These are phyloP conservation scores for Ferrisia virgata DNA, from an alignment of 2,888 invertebrate genomes.

Conservation along the genomic window DNA sequence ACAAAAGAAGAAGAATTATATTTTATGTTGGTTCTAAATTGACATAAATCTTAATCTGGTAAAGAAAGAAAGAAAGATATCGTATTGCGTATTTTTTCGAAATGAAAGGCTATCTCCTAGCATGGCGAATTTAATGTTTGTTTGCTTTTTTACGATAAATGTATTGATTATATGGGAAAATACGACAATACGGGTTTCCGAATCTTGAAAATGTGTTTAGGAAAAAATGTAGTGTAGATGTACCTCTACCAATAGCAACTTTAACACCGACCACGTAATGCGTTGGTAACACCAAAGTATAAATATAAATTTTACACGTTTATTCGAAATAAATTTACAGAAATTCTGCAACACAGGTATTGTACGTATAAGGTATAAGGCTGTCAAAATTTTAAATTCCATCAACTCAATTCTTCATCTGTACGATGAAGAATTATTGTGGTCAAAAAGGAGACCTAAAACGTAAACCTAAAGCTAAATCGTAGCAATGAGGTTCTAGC, in stretches of 20 bases:
- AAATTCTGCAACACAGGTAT: not conserved
- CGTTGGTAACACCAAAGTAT: not conserved
- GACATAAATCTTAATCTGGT: not conserved
- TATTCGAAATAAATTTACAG: not conserved
- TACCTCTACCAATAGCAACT: no score
- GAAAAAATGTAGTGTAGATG: no score
- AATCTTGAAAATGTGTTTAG: not conserved
- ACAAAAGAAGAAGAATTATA: not conserved
- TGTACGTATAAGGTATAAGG: no score
- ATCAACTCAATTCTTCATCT: slow-evolving; percentile 13
- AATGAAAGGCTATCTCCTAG: not conserved
- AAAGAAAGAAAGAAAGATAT: not conserved
- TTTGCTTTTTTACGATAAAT: not conserved
- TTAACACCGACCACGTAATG: not conserved
- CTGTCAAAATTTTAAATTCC: not conserved
- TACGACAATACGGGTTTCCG: not conserved
- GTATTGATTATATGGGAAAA: not conserved
- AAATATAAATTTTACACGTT: not conserved
- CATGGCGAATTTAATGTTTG: not conserved
- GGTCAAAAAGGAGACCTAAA: not conserved
- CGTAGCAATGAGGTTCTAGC: no score
- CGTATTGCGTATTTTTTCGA: not conserved
- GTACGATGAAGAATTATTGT: slow-evolving; percentile 14
- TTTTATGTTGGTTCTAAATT: not conserved
- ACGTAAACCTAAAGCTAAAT: no score